These are phyloP conservation scores for Oryzias melastigma DNA, from an alignment of 2,113 vertebrate species.

Conservation along the genomic window DNA sequence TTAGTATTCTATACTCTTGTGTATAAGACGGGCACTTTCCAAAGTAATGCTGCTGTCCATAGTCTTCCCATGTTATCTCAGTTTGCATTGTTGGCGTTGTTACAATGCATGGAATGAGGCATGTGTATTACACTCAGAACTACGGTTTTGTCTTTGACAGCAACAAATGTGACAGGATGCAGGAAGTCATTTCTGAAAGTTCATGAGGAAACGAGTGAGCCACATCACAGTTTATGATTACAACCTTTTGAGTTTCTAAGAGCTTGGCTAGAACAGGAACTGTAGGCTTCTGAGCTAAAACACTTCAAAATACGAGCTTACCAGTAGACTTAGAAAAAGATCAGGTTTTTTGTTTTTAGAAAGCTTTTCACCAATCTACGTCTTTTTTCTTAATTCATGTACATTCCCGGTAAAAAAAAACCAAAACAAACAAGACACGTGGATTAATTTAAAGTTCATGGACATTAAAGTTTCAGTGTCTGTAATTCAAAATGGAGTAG, in stretches of 20 bases:
- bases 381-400: too few species aligned
- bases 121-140: slow-evolving; percentile 13
- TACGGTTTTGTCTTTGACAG: slow-evolving; percentile 46
- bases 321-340: too few species aligned
- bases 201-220: slow-evolving; percentile 69
- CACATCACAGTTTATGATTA: slow-evolving; percentile 38
- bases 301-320: too few species aligned
- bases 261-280: not conserved
- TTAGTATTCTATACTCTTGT: too few species aligned
- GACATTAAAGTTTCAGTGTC: not conserved
- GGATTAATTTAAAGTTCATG: not conserved
- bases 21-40: too few species aligned
- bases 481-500: not conserved
- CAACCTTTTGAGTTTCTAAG: not conserved
- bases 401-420: too few species aligned
- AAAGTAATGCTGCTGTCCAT: too few species aligned
- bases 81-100: not conserved
- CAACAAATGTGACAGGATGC: slow-evolving; percentile 69
- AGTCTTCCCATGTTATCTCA: too few species aligned
- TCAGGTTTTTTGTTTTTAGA: too few species aligned
- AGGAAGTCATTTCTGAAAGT: slow-evolving; percentile 55
- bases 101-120: not conserved
- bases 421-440: not conserved
- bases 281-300: too few species aligned
- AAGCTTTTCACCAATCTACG: too few species aligned